Evolutionary conservation across 2,888 invertebrate genomes (phyloP), one percentile per base, ranked within the genome.

Genomic region (Cetonia aurata): DNA sequence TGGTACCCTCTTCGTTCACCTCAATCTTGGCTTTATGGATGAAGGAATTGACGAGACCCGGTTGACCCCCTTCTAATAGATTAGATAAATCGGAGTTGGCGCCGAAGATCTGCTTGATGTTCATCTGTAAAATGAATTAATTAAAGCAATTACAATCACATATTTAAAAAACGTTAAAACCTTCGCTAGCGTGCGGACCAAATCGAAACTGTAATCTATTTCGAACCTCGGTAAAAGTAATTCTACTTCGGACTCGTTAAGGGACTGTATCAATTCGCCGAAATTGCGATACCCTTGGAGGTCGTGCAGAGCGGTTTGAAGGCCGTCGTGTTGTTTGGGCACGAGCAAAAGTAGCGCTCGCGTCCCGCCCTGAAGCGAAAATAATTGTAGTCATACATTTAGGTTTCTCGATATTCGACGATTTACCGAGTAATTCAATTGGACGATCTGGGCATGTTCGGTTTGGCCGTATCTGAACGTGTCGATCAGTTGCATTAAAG

Each of bases 391-490:
- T n/a, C n/a, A n/a, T n/a, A n/a, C n/a, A n/a, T n/a, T n/a, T n/a
- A n/a, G n/a, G n/a, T n/a, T n/a, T n/a, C n/a, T 42, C 4, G 19
- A 59, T 33, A 13, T 25, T 52, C 6, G 1, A 57, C 3, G 13
- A 15, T 65, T 81, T 84, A 93, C 93, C 82, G 90, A 88, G 77
- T 94, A 94, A n/a, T 93, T 93, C 69, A 94, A 81, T 77, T 91
- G 89, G 31, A 94, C 84, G 53, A 91, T 89, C 76, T 91, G 87
- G 33, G 92, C 90, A 75, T 93, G 89, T 8, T 93, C 83, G 46
- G 93, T 78, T 31, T 88, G 85, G 1, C 88, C 90, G 70, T 90
- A 90, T 79, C 87, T 88, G 80, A 90, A 92, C 15, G 81, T 84
- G 10, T 90, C 90, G 15, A 85, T 85, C 42, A 88, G 86, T 79